Base-by-base conservation (phyloP, 2,113 vertebrate species). In the Seriola quinqueradiata region DNA sequence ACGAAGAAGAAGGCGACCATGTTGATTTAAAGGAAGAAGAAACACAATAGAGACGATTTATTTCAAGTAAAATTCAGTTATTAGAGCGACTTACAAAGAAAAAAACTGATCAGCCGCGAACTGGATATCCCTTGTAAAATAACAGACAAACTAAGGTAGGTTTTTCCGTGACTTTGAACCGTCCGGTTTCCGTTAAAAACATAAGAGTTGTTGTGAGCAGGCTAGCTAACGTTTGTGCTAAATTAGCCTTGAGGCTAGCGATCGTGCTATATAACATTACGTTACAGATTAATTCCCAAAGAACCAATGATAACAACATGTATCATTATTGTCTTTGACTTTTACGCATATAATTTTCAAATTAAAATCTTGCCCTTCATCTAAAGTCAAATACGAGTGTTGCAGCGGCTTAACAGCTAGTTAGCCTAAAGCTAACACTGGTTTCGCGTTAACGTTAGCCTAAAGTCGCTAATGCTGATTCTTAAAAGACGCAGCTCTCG, bases 41-140 rank as follows among this genome's bases (percentile, higher is more conserved):
- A 94, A 93, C 92, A 95, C 94, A 95, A 94, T 92, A 95, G 94
- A 94, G 52, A 64, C 87, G 87, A 94, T 75, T 92, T 90, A 90
- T 90, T 87, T 91, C 73, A 89, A 77, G 79, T 52, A 73, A 83
- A 92, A 83, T 76, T 60, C 80, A 66, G 34, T 55, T 59, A 76
- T 50, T 60, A 48, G 85, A 72, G 60, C 65, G 44, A 82, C 69
- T 83, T 61, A 9, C 28, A 8, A 79, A 59, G 66, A 48, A 44
- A 73, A 28, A 12, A 59, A 34, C 57, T 21, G 21, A 87, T 52
- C 66, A 73, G 67, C 74, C 65, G n/a, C 71, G 70, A 52, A 73
- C 38, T 21, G 59, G 59, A 28, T 11, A 83, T 64, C n/a, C 34
- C 19, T 65, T 83, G 52, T 59, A 70, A 77, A 59, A 73, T 60